A percentile compares a stretch with the other conserved stretches of the same genome.
phyloP scores from a whole-genome alignment of 1,140 invertebrate genomes.

The Hyles euphorbiae region DNA sequence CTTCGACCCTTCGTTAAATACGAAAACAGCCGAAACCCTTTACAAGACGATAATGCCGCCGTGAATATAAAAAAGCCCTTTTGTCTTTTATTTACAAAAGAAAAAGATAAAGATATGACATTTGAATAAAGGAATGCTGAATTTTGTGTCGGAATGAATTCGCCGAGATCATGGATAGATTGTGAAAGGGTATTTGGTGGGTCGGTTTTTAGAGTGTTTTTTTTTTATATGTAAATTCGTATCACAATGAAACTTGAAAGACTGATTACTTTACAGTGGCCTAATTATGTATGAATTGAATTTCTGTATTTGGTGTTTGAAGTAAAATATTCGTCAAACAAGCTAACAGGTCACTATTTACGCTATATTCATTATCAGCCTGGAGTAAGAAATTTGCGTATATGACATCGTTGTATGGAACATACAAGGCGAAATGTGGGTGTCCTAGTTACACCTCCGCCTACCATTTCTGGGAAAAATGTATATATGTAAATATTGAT shows the following conservation, averaged over 20 bases:
- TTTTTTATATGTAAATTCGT: neutral
- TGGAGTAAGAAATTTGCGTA: no score
- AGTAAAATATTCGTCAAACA: no score
- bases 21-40: constrained; percentile 10
- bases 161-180: constrained; percentile 4
- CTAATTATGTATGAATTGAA: no score
- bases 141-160: constrained; percentile 17
- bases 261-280: no score
- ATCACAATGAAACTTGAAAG: neutral
- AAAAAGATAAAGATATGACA: constrained; percentile 20
- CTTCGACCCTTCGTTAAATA: neutral
- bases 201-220: neutral
- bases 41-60: constrained; percentile 14
- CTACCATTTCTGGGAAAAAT: no score
- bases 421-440: no score
- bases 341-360: no score
- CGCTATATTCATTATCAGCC: no score
- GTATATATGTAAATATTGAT: no score
- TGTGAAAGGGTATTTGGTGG: constrained; percentile 3
- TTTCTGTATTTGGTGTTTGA: no score
- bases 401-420: no score
- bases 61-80: constrained; percentile 18
- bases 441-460: no score
- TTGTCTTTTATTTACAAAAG: constrained; percentile 22
- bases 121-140: constrained; percentile 16